Percentiles rank a stretch among this genome's conserved stretches.
These are phyloP conservation scores for Halocynthia roretzi DNA, from an alignment of 23 tunicate species.

Conservation along the genomic window DNA sequence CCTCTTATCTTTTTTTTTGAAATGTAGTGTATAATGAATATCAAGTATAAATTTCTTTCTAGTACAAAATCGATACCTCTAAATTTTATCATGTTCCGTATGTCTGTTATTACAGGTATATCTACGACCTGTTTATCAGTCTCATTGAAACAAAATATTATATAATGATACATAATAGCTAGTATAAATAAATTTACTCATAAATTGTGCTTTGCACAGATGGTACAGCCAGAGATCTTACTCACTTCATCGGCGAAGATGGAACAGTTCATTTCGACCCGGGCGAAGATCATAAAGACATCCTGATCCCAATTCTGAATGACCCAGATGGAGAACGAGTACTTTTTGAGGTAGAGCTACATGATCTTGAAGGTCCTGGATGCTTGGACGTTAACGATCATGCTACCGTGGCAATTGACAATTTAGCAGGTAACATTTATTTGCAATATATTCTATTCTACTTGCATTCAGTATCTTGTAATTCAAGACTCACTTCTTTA, in stretches of 20 bases:
- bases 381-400: conserved; percentile 43
- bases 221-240: conserved; percentile 72
- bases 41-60: neutral
- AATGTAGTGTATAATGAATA: neutral
- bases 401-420: conserved; percentile 58
- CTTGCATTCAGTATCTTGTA: neutral
- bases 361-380: conserved; percentile 62
- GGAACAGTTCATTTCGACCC: conserved; percentile 49
- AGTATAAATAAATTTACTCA: too few relatives aligned
- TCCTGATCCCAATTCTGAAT: conserved; percentile 83
- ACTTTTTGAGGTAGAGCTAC: conserved; percentile 45
- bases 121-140: neutral
- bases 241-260: conserved; percentile 79
- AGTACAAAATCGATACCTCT: neutral
- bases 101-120: too few relatives aligned
- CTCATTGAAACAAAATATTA: neutral
- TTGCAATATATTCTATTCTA: neutral
- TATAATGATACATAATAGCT: neutral
- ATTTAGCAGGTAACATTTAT: conserved; percentile 62
- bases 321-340: conserved; percentile 71
- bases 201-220: conserved; percentile 12
- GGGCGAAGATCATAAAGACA: conserved; percentile 59
- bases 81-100: too few relatives aligned
- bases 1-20: neutral
- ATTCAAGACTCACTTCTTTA: neutral